Evolutionary conservation across 2,797 vertebrate species (phyloP), one percentile per base, ranked within the genome.

Genomic region (Darevskia nairensis): DNA sequence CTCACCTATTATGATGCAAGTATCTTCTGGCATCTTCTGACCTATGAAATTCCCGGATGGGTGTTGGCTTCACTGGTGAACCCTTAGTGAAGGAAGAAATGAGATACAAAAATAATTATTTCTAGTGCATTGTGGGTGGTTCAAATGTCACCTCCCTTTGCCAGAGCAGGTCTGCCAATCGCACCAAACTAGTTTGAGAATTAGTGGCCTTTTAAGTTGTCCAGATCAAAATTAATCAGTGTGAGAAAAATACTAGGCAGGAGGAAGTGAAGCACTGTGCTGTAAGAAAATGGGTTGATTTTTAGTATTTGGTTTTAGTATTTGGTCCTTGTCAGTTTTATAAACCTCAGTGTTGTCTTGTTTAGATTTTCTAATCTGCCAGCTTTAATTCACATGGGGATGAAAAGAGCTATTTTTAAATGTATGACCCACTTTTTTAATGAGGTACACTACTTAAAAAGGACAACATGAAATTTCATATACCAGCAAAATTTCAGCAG

Each of bases 1-100:
- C 93, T 90, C 94, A 98, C 98, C 97, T 98, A 93, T 92, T 97
- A 89, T 96, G 97, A 91, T 97, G 94, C 82, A 95, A 94, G 29
- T 90, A 96, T 94, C 97, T 96, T 92, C 96, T 97, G 2, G 92
- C 84, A 77, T 99, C 98, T 46, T 99, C 98, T 81, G 94, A 90
- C 94, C 97, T 97, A 75, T 96, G 95, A 92, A 91, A 94, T 29
- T 98, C 97, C 92, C 96, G 97, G 8, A 89, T 3, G 27, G 95
- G 89, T 77, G 77, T 89, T 72, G 95, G 95, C 90, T 98, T 99
- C 39, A 96, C 93, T 0, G 97, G 97, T 25, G 98, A 98, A 35
- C 94, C 95, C 99, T 99, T 94, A 19, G 91, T 25, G 90, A 94
- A 95, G 87, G 10, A 91, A 46, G 29, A 88, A 91, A 41, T 77